These are phyloP conservation scores for Holcopasites calliopsidis DNA, from an alignment of 1,140 invertebrate species.

Conservation along the genomic window DNA sequence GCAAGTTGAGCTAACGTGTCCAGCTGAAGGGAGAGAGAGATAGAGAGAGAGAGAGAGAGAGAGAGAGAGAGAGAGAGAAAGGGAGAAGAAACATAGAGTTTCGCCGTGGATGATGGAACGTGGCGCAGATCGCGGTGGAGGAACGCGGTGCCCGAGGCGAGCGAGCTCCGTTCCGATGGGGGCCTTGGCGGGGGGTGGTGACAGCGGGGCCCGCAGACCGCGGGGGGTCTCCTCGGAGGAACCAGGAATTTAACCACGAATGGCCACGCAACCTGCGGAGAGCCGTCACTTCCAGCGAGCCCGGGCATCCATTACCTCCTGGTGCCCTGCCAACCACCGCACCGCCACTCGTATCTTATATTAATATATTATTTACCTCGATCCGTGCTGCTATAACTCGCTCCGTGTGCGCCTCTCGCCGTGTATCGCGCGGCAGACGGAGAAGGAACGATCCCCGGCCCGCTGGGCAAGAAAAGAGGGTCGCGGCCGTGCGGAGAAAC, in stretches of 20 bases:
- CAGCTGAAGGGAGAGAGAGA: not conserved
- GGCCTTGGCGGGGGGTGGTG: slow-evolving; percentile 77
- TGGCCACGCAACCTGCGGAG: slow-evolving; percentile 77
- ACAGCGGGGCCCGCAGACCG: slow-evolving; percentile 71
- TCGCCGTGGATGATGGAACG: slow-evolving; percentile 59
- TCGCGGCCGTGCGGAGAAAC: not conserved
- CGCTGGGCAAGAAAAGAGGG: slow-evolving; percentile 11
- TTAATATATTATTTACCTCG: slow-evolving; percentile 79
- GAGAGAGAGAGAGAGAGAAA: not conserved
- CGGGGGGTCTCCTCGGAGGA: slow-evolving; percentile 73
- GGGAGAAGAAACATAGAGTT: slow-evolving; percentile 11
- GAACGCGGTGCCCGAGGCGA: slow-evolving; percentile 57
- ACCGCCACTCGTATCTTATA: slow-evolving; percentile 76
- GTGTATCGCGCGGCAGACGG: slow-evolving; percentile 7
- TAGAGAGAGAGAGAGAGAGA: slow-evolving; percentile 6
- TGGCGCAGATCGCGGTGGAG: slow-evolving; percentile 53
- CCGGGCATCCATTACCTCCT: slow-evolving; percentile 78
- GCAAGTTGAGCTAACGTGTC: not conserved
- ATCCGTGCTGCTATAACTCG: slow-evolving; percentile 69
- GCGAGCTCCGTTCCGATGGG: slow-evolving; percentile 56
- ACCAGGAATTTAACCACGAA: slow-evolving; percentile 79
- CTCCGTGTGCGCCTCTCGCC: slow-evolving; percentile 51
- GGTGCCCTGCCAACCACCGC: slow-evolving; percentile 75
- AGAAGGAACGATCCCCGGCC: not conserved
- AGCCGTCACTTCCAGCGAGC: slow-evolving; percentile 77